Conservation (phyloP, 2,797 vertebrate genomes). For the Orestias chungarensis region DNA sequence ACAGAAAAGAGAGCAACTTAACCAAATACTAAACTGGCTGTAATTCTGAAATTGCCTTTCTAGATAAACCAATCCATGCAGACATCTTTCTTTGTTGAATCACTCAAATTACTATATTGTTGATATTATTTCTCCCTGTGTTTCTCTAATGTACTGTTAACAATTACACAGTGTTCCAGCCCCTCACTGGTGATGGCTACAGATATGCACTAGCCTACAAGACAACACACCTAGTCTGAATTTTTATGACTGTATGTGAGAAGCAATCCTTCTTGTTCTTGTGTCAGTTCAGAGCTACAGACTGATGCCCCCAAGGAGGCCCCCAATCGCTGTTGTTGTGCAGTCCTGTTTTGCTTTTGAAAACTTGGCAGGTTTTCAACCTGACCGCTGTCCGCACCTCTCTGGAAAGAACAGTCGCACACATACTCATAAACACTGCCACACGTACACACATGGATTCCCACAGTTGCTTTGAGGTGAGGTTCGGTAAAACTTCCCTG, state of each 20-base stretch:
- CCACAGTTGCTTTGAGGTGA: slow-evolving; percentile 43
- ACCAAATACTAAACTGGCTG: neutral
- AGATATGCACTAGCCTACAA: neutral
- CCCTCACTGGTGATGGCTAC: neutral
- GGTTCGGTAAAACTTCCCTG: slow-evolving; percentile 64
- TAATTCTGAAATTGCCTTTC: too few relatives aligned
- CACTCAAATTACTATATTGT: neutral
- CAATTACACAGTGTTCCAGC: neutral
- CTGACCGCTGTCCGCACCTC: slow-evolving; percentile 59
- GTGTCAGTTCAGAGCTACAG: slow-evolving; percentile 36
- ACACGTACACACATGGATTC: slow-evolving; percentile 13
- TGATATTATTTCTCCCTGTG: neutral
- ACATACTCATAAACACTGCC: slow-evolving; percentile 18
- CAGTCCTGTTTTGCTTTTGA: slow-evolving; percentile 55
- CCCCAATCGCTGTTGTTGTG: slow-evolving; percentile 41
- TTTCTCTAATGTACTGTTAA: neutral
- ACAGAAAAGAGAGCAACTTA: neutral
- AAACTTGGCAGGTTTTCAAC: slow-evolving; percentile 45
- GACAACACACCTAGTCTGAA: neutral
- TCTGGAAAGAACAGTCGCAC: slow-evolving; percentile 40
- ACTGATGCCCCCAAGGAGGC: slow-evolving; percentile 38
- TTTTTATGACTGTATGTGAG: neutral
- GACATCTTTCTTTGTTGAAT: neutral
- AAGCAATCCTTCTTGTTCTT: slow-evolving; percentile 41
- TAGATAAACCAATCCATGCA: too few relatives aligned